Percentiles rank a stretch among this genome's conserved stretches.
phyloP scores from a whole-genome alignment of 2,113 vertebrate genomes.

The Lagopus muta region DNA sequence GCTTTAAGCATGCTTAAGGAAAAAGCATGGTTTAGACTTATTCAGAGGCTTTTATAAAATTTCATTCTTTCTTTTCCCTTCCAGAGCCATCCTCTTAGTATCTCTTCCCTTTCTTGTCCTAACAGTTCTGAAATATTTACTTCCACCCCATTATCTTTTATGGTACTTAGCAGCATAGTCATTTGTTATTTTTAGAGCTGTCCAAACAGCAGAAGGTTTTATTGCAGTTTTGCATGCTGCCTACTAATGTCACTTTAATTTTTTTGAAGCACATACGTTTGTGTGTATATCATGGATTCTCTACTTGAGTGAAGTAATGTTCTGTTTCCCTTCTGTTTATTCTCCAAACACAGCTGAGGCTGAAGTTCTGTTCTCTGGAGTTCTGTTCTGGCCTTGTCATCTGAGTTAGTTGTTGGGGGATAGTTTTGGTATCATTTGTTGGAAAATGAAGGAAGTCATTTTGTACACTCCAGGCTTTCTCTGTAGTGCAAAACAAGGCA shows the following conservation, averaged over 20 bases:
- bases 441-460: background rate
- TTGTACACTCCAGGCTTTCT: background rate
- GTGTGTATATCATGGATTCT: background rate
- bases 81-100: background rate
- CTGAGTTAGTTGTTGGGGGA: background rate
- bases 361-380: background rate
- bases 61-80: slow-evolving; percentile 8
- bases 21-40: background rate
- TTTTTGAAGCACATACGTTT: background rate
- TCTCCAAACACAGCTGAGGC: background rate
- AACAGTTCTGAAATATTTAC: slow-evolving; percentile 41
- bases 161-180: background rate
- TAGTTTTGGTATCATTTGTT: background rate
- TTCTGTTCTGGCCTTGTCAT: background rate
- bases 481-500: background rate
- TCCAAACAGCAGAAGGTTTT: slow-evolving; percentile 48
- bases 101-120: slow-evolving; percentile 15
- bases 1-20: background rate
- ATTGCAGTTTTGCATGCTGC: slow-evolving; percentile 31
- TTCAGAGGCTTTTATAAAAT: background rate
- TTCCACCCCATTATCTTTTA: slow-evolving; percentile 57
- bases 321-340: slow-evolving; percentile 32
- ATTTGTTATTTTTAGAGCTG: slow-evolving; percentile 63
- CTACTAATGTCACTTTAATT: slow-evolving; percentile 17
- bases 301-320: background rate